Base-by-base conservation (phyloP, 2,113 vertebrate species). In the Polypterus senegalus region DNA sequence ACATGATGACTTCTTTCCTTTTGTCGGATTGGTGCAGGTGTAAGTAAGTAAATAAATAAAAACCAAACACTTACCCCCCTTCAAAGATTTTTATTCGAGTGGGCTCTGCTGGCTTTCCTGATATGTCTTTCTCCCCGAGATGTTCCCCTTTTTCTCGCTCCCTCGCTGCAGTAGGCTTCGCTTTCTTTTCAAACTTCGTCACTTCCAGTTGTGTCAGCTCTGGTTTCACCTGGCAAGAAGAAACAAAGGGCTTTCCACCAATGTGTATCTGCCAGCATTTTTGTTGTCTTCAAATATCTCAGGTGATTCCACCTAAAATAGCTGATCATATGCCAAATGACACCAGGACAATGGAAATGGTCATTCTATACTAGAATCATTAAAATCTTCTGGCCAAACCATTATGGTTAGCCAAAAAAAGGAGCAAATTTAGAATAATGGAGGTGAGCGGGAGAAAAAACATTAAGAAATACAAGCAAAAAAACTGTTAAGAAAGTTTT, bases 11-110 rank as follows among this genome's bases (percentile, higher is more conserved):
- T n/a, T n/a, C n/a, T n/a, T n/a, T n/a, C n/a, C n/a, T n/a, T n/a
- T n/a, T n/a, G n/a, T n/a, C n/a, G n/a, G n/a, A n/a, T n/a, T n/a
- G n/a, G n/a, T n/a, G n/a, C n/a, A n/a, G n/a, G n/a, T n/a, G n/a
- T n/a, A n/a, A n/a, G n/a, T n/a, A n/a, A n/a, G n/a, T n/a, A n/a
- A n/a, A n/a, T n/a, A n/a, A n/a, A n/a, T n/a, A n/a, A n/a, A n/a
- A n/a, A n/a, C n/a, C n/a, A n/a, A n/a, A 47, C 43, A 81, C 94
- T 69, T 89, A 98, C 96, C 96, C 96, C 83, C 96, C 96, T 88
- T 98, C 96, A 81, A 98, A 98, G 84, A 98, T 98, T 89, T 97
- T 98, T 81, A 98, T 92, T 71, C 96, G 88, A 64, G 92, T 88
- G 61, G 93, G 92, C 79, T 97, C 94, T 47, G 85, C 72, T 79